Conservation (phyloP, 2,113 vertebrate genomes). For the Psittacara wagleri region DNA sequence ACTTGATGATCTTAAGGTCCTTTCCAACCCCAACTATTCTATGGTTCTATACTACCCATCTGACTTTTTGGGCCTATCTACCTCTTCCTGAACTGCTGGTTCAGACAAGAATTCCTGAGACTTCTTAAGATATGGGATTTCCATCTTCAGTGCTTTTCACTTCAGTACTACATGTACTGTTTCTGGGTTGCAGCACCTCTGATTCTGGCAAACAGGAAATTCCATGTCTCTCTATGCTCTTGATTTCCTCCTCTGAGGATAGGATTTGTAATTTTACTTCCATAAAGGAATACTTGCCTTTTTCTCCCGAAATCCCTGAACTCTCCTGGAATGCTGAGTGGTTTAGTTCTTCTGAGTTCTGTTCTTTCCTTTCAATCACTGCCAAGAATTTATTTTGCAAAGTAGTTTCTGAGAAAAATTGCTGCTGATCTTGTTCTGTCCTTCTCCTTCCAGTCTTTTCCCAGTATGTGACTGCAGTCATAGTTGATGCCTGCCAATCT, state of each 20-base stretch:
- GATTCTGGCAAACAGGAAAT: not conserved
- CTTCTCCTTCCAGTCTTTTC: not conserved
- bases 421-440: not conserved
- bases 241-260: not conserved
- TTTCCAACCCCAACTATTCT: not conserved
- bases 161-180: not conserved
- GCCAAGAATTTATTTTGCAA: not conserved
- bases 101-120: not conserved
- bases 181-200: not conserved
- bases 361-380: not conserved
- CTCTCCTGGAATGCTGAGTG: not conserved
- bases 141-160: not conserved
- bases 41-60: not conserved
- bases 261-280: not conserved
- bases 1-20: not conserved
- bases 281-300: not conserved
- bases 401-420: not conserved
- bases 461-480: accelerated
- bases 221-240: not conserved
- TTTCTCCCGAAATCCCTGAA: not conserved
- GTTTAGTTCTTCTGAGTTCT: not conserved
- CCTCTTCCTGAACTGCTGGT: not conserved
- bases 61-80: not conserved
- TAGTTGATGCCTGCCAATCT: not conserved
- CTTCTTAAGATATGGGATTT: not conserved